A percentile compares a stretch with the other conserved stretches of the same genome.
Evolutionary conservation across 2,888 invertebrate species (phyloP).

Genomic region (Cephalotes varians): DNA sequence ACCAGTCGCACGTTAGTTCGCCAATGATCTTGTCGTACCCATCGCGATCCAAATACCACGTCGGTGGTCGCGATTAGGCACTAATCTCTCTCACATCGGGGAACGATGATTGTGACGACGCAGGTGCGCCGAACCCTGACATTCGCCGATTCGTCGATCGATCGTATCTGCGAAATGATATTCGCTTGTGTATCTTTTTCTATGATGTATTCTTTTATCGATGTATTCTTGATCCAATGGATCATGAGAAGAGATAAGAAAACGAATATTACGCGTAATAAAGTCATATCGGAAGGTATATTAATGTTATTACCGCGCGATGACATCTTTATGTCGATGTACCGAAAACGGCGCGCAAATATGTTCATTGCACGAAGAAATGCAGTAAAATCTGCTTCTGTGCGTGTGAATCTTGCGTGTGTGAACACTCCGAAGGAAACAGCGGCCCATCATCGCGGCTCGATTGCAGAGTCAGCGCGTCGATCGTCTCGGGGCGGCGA

Average conservation of each 20-base stretch:
- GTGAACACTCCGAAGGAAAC: not conserved
- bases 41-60: constrained; percentile 16
- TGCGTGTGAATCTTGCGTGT: not conserved
- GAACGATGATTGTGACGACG: constrained; percentile 11
- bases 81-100: constrained; percentile 8
- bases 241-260: not conserved
- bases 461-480: not conserved
- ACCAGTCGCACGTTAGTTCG: constrained; percentile 8
- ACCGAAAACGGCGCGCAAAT: constrained; percentile 4
- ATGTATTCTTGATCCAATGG: not conserved
- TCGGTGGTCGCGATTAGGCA: constrained; percentile 40
- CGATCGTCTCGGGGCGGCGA: constrained; percentile 1
- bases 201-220: not conserved
- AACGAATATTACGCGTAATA: not conserved
- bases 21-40: constrained; percentile 14
- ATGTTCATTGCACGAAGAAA: not conserved
- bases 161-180: constrained; percentile 18
- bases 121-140: constrained; percentile 26
- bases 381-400: constrained; percentile 9
- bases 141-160: not conserved
- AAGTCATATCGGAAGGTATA: constrained; percentile 10
- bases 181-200: not conserved
- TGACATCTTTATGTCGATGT: constrained; percentile 12
- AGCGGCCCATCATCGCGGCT: not conserved
- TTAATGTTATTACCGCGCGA: not conserved